These are phyloP conservation scores for Chymomyza procnemis DNA, from an alignment of 2,888 invertebrate species.

Conservation along the genomic window DNA sequence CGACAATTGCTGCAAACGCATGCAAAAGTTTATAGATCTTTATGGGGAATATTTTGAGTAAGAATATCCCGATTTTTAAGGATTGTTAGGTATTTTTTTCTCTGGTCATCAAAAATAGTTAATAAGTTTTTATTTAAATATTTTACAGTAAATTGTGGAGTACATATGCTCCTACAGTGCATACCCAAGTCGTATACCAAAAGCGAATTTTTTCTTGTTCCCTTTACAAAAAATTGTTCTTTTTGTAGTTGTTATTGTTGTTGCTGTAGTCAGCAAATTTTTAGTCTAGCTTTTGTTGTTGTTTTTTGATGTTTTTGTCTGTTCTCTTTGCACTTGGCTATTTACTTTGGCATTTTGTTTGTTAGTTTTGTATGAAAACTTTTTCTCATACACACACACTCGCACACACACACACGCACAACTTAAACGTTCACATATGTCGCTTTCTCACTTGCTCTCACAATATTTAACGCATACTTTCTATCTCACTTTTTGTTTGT, in stretches of 20 bases:
- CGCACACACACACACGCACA: constrained; percentile 6
- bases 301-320: constrained; percentile 21
- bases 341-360: constrained; percentile 65
- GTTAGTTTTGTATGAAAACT: constrained; percentile 61
- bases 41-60: no score
- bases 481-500: not conserved
- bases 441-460: not conserved
- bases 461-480: not conserved
- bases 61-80: no score
- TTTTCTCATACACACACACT: constrained; percentile 22
- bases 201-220: not conserved
- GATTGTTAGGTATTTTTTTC: no score
- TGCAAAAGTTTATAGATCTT: no score
- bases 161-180: no score
- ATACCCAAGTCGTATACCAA: no score
- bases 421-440: constrained; percentile 51
- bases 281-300: not conserved
- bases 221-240: constrained; percentile 33
- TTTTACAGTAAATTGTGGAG: no score
- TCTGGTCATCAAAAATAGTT: no score
- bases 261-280: constrained; percentile 14
- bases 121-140: not conserved
- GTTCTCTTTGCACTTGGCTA: constrained; percentile 38
- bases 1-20: no score
- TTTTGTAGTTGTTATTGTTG: constrained; percentile 29